Evolutionary conservation across 2,888 invertebrate genomes (phyloP).

Genomic region (Xestoiulus laeticollis): DNA sequence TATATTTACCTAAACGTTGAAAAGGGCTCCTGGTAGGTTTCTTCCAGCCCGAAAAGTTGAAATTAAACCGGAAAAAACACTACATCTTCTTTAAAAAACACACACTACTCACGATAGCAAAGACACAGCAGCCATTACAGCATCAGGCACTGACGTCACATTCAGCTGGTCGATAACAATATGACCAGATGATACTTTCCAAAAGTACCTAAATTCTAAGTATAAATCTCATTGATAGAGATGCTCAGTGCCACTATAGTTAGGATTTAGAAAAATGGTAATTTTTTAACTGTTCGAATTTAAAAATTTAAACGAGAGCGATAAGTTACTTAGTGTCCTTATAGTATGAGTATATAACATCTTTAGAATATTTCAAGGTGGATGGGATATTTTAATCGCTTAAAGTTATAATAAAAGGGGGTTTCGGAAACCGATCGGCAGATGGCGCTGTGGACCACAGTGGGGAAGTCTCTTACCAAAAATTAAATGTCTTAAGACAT

Average conservation of each 20-base stretch:
- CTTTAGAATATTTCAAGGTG: no score
- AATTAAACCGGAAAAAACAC: not conserved
- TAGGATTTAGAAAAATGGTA: not conserved
- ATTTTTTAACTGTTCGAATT: no score
- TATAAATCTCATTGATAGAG: not conserved
- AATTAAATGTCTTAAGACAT: no score
- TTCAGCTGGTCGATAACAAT: not conserved
- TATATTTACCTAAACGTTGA: not conserved
- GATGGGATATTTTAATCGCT: no score
- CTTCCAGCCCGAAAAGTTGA: not conserved
- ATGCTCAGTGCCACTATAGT: no score
- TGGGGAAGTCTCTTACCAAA: no score
- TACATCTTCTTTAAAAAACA: not conserved
- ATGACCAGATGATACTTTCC: not conserved
- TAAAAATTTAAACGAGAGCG: no score
- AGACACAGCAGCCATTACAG: not conserved
- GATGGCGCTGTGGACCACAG: no score
- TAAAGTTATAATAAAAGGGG: no score
- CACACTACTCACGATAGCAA: not conserved
- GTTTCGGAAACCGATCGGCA: no score
- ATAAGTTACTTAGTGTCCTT: no score
- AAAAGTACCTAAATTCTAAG: not conserved
- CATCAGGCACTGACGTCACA: not conserved
- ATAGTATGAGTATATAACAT: no score
- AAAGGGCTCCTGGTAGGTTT: not conserved